Conservation (phyloP, 2,113 vertebrate genomes). For the Forbesichthys papilliferus region DNA sequence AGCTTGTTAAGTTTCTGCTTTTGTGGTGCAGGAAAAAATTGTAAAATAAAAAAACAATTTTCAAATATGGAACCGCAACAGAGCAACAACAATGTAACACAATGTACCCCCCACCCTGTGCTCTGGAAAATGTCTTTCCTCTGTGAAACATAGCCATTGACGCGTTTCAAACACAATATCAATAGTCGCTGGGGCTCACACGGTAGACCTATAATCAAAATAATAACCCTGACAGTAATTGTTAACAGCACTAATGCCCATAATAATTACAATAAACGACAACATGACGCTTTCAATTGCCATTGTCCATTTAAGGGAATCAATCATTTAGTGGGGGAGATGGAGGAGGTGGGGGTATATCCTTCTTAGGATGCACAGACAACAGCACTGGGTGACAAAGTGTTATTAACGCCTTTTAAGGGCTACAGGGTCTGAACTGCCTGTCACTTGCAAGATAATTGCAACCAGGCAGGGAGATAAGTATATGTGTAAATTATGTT, state of each 20-base stretch:
- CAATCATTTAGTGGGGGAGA: constrained; percentile 21
- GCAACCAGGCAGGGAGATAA: constrained; percentile 14
- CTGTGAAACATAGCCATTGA: constrained; percentile 27
- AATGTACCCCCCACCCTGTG: constrained; percentile 8
- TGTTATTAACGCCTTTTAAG: constrained; percentile 19
- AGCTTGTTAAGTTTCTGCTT: not conserved
- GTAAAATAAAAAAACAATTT: not conserved
- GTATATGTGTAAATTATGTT: constrained; percentile 31
- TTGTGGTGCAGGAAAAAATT: not conserved
- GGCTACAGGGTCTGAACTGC: not conserved
- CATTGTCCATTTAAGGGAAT: constrained; percentile 41
- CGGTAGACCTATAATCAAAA: constrained; percentile 18
- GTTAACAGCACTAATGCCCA: constrained; percentile 42
- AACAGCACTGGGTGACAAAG: not conserved
- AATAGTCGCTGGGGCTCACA: constrained; percentile 22
- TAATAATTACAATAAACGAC: constrained; percentile 46
- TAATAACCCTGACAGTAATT: constrained; percentile 39
- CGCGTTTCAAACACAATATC: constrained; percentile 30
- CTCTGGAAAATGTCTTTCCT: constrained; percentile 22
- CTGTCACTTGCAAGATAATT: constrained; percentile 14
- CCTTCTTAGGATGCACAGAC: not conserved
- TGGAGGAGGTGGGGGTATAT: not conserved
- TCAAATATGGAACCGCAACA: not conserved
- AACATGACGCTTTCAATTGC: constrained; percentile 11
- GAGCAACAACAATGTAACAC: constrained; percentile 25